Conservation (phyloP, 2,113 vertebrate genomes). For the Jaculus jaculus region DNA sequence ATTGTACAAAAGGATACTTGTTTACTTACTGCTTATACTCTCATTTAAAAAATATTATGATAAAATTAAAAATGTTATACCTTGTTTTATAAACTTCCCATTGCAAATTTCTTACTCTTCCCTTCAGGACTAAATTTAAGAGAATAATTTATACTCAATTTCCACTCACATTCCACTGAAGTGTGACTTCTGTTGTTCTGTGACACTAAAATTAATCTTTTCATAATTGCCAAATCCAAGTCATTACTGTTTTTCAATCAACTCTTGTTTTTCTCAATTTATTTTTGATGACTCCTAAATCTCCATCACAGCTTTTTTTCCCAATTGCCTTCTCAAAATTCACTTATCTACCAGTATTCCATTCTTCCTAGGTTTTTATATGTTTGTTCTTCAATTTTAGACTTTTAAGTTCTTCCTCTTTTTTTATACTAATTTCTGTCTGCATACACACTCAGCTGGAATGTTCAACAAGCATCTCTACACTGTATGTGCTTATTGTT, state of each 20-base stretch:
- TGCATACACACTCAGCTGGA: background rate
- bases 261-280: constrained; percentile 15
- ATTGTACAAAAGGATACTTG: background rate
- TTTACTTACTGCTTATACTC: background rate
- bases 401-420: constrained; percentile 10
- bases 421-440: background rate
- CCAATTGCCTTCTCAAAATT: background rate
- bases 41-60: constrained; percentile 46
- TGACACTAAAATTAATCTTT: constrained; percentile 46
- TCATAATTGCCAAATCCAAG: constrained; percentile 41
- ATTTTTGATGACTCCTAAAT: constrained; percentile 5
- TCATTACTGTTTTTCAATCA: constrained; percentile 16
- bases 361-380: constrained; percentile 27
- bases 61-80: constrained; percentile 13
- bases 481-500: background rate
- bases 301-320: background rate
- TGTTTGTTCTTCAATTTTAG: background rate
- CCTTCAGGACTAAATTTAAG: constrained; percentile 49
- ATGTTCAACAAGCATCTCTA: background rate
- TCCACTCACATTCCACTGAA: background rate
- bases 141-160: constrained; percentile 20
- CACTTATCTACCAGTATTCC: background rate
- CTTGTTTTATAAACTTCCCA: background rate
- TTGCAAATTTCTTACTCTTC: background rate
- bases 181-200: constrained; percentile 15